These are phyloP conservation scores for Azemiops feae DNA, from an alignment of 2,113 vertebrate species.

Conservation along the genomic window DNA sequence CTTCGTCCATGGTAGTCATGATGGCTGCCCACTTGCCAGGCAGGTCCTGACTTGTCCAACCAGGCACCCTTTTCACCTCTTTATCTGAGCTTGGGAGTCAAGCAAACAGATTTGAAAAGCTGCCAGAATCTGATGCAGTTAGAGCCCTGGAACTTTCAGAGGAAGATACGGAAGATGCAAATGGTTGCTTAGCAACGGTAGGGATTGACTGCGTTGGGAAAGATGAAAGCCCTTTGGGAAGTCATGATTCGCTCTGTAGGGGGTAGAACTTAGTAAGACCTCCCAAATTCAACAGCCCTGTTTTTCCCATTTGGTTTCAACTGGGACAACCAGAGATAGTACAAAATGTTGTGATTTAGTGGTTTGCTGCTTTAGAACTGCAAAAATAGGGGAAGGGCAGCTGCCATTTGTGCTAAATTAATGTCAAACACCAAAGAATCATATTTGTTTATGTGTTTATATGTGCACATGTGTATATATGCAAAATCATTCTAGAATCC, in stretches of 20 bases:
- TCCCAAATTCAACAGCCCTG: not conserved
- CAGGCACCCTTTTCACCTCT: not conserved
- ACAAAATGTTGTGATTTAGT: not conserved
- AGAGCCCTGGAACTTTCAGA: not conserved
- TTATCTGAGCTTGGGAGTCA: not conserved
- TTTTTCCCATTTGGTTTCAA: not conserved
- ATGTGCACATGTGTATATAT: not conserved
- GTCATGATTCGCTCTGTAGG: not conserved
- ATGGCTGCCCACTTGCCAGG: not conserved
- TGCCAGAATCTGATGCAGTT: not conserved
- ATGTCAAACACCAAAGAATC: not conserved
- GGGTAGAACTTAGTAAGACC: not conserved
- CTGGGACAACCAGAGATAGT: not conserved
- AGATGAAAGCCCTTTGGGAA: not conserved
- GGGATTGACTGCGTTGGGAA: not conserved
- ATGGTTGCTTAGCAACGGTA: constrained; percentile 14
- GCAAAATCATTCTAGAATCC: not conserved
- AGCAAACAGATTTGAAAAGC: not conserved
- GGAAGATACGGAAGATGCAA: not conserved
- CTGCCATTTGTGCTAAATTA: not conserved
- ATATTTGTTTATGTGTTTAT: not conserved
- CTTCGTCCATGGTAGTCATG: constrained; percentile 45
- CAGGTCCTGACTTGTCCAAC: not conserved
- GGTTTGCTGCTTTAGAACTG: not conserved
- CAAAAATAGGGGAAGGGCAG: not conserved